Percentiles rank a stretch among this genome's conserved stretches.
Conservation (phyloP, 2,113 vertebrate species). For the Morone chrysops region DNA sequence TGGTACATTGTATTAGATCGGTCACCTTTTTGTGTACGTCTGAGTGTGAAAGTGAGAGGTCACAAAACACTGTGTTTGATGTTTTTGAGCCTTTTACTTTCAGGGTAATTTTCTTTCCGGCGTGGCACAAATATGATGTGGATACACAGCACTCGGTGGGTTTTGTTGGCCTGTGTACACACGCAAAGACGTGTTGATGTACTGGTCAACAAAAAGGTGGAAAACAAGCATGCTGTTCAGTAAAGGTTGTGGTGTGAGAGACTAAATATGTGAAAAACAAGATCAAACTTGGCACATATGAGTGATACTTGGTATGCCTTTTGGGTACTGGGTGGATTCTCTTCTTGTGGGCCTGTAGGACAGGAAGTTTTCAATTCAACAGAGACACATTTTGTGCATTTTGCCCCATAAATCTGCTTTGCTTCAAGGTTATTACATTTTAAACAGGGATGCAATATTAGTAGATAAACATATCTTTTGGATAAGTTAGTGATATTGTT, state of each 20-base stretch:
- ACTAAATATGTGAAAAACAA: slow-evolving; percentile 23
- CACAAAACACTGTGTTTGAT: slow-evolving; percentile 42
- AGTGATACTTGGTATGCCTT: neutral
- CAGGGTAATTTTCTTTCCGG: slow-evolving; percentile 6
- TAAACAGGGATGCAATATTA: neutral
- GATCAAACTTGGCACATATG: neutral
- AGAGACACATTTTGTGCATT: neutral
- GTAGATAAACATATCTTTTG: neutral
- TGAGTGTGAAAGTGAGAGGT: slow-evolving; percentile 49
- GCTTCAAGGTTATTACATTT: neutral
- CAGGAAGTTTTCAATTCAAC: neutral
- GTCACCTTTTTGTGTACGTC: slow-evolving; percentile 55
- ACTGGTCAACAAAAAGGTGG: slow-evolving; percentile 21
- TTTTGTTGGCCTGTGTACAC: slow-evolving; percentile 24
- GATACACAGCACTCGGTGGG: neutral
- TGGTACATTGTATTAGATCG: slow-evolving; percentile 64
- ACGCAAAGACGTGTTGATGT: slow-evolving; percentile 4
- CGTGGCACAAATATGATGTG: slow-evolving; percentile 18
- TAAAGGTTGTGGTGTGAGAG: neutral
- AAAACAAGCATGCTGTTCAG: slow-evolving; percentile 24
- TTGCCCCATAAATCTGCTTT: neutral
- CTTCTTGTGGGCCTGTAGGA: neutral
- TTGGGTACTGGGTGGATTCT: neutral
- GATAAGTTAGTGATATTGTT: neutral
- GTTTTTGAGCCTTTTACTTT: slow-evolving; percentile 43